A percentile compares a stretch with the other conserved stretches of the same genome.
These are phyloP conservation scores for Panurus biarmicus DNA, from an alignment of 2,113 vertebrate species.

Conservation along the genomic window DNA sequence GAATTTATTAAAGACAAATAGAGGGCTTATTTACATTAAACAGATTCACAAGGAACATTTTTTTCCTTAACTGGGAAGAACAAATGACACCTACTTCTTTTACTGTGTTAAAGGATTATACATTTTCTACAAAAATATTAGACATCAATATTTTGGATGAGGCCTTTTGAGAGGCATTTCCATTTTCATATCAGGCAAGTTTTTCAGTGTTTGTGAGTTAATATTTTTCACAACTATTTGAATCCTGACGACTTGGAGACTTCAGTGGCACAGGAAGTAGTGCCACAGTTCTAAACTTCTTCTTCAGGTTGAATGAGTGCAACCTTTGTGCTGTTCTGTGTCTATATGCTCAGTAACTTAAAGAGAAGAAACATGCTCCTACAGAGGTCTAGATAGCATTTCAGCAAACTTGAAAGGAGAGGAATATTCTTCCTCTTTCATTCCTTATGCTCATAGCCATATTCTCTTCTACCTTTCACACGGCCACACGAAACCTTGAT, in stretches of 20 bases:
- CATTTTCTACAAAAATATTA: background rate
- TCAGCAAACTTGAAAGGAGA: background rate
- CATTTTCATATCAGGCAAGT: background rate
- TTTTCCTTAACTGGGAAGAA: background rate
- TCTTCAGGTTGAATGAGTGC: background rate
- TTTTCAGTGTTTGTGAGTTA: background rate
- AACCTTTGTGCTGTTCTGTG: background rate
- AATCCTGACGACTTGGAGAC: background rate
- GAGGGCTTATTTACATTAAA: constrained; percentile 69
- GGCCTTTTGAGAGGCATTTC: background rate
- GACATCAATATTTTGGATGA: background rate
- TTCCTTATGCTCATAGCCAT: background rate
- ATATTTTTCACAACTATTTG: background rate
- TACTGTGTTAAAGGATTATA: background rate
- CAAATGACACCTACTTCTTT: background rate
- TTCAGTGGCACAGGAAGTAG: background rate
- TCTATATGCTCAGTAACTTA: background rate
- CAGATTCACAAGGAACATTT: constrained; percentile 39
- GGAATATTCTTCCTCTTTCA: background rate
- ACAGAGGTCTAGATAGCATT: background rate
- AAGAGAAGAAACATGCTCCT: background rate
- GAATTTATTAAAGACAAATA: constrained; percentile 72
- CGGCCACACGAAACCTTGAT: background rate
- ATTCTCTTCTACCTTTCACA: background rate
- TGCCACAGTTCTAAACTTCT: background rate